Base-by-base conservation (phyloP, 1,140 invertebrate genomes). In the Drosophila ohnishii region DNA sequence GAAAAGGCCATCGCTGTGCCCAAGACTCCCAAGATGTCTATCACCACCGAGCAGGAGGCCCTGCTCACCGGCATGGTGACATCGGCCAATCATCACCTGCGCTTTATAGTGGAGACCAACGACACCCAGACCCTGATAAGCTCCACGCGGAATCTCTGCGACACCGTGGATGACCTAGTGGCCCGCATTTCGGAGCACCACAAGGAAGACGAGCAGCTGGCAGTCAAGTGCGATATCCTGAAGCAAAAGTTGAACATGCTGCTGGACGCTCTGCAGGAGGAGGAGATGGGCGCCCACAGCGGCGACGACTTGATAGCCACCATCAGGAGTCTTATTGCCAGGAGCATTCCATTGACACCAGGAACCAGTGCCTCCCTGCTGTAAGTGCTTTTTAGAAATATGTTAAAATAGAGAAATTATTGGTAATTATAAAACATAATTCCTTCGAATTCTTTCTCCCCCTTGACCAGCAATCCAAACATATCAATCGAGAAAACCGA, bases 71-170 rank as follows among this genome's bases (percentile, higher is more conserved):
- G 95, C 28, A 97, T 97, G 87, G 97, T 98, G 88, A 95, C 96
- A 73, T 95, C 94, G 25, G 94, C 98, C 39, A 94, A 96, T 35
- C 94, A 94, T 34, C 96, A 98, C 91, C 93, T 98, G 71, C 95
- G 96, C 57, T 96, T 96, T 80, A 97, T 99, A 78, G 93, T 98
- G 48, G 96, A 98, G 91, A 96, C 96, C 5, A 95, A 97, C 84
- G 95, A 97, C 82, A 95, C 96, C 59, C 93, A 94, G 47, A 94
- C 95, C 45, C 94, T 97, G 61, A 94, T 97, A 55, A 93, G 94
- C 42, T 96, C 95, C 44, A 95, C 96, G 40, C 96, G 96, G 94
- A 96, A 95, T 28, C 90, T 97, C 25, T 97, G 95, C 92, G 95
- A 97, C 88, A 97, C 95, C 2, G 94, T 97, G 2, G 96, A 96